phyloP scores from a whole-genome alignment of 2,888 invertebrate genomes.

The Drosophila vallismaia region DNA sequence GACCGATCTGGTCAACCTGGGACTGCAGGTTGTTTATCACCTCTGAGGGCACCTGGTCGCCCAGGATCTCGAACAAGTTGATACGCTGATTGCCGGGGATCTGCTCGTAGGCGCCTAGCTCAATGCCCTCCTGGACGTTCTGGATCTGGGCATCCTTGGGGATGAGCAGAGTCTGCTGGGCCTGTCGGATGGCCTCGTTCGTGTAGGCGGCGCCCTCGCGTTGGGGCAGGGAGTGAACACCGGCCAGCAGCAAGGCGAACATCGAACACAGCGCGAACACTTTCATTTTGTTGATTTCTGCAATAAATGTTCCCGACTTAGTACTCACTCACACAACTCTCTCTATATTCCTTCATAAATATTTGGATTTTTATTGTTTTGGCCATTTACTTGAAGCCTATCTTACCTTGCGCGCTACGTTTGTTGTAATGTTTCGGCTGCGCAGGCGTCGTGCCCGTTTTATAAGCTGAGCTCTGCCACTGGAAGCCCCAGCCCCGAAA shows the following conservation, averaged over 20 bases:
- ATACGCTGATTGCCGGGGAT: constrained; percentile 94
- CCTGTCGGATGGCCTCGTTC: constrained; percentile 94
- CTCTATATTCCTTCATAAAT: neutral
- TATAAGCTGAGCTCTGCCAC: constrained; percentile 74
- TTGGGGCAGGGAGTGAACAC: constrained; percentile 82
- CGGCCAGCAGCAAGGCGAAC: constrained; percentile 66
- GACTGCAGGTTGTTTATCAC: constrained; percentile 94
- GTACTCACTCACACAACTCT: constrained; percentile 1
- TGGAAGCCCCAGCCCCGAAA: constrained; percentile 70
- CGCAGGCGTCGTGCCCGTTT: constrained; percentile 66
- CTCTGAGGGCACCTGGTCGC: constrained; percentile 93
- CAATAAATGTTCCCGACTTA: constrained; percentile 39
- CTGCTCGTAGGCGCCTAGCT: constrained; percentile 93
- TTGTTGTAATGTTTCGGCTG: constrained; percentile 76
- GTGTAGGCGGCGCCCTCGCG: constrained; percentile 92
- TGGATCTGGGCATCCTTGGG: constrained; percentile 94
- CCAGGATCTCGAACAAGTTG: constrained; percentile 92
- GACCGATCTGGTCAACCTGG: constrained; percentile 93
- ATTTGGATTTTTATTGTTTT: neutral
- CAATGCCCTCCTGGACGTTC: constrained; percentile 93
- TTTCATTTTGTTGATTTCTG: constrained; percentile 59
- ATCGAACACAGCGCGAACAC: constrained; percentile 68
- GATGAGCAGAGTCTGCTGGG: constrained; percentile 92
- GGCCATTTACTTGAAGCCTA: constrained; percentile 20
- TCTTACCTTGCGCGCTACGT: constrained; percentile 78